Base-by-base conservation (phyloP, 2,888 invertebrate genomes). In the Pterostichus niger region DNA sequence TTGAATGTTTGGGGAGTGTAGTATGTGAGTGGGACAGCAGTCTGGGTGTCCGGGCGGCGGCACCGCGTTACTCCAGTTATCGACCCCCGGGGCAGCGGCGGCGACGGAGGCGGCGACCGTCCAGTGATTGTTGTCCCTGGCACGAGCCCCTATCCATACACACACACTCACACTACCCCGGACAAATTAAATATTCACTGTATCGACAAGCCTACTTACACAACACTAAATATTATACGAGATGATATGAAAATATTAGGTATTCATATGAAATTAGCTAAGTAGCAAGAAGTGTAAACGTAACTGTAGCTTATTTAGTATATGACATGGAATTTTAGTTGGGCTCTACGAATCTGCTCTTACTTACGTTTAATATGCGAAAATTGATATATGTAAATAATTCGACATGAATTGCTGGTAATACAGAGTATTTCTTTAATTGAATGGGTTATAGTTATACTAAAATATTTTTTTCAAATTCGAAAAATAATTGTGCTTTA, bases 41-140 rank as follows among this genome's bases (percentile, higher is more conserved):
- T 31, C 61, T 46, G 59, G 40, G 33, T 52, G 56, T 79, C 61
- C 44, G 64, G 73, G 73, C 73, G 81, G 81, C 71, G 87, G 89
- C 88, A 89, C 89, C 87, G 89, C 87, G 87, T 90, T 89, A 89
- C 90, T 89, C 90, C 89, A 89, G 89, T 89, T 89, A 90, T 90
- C 88, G 90, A 90, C 89, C 83, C 56, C 81, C 44, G 88, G 85
- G 85, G 86, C 84, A 75, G 44, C 76, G 15, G 46, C 59, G 81
- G 76, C 82, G 71, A 35, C 10, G n/a, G 52, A 9, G 6, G 56
- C 0, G 56, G 56, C 56, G 17, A 17, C 6, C 56, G 68, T 71
- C 85, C 87, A 86, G 87, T 87, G 88, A 88, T 87, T 88, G 86
- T 86, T 86, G 87, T 87, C 87, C 88, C 88, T 88, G 88, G 88